Conservation (phyloP, 2,888 invertebrate genomes). For the Mantis religiosa region DNA sequence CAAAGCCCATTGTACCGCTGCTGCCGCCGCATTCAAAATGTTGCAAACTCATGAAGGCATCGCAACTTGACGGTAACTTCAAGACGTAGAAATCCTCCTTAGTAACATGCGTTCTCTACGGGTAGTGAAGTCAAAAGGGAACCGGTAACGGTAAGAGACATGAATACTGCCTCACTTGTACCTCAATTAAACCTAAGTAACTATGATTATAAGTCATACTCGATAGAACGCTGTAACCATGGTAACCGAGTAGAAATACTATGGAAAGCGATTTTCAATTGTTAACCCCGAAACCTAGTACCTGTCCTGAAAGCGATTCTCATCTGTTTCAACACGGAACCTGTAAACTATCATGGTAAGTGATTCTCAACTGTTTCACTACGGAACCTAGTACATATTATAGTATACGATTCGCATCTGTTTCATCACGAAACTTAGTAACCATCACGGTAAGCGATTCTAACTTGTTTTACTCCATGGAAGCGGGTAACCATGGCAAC, state of each 20-base stretch:
- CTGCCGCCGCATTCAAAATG: not conserved
- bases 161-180: too few species aligned
- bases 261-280: not conserved
- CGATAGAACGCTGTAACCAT: too few species aligned
- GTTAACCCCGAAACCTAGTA: not conserved
- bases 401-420: not conserved
- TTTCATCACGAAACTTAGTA: not conserved
- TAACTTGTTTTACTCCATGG: not conserved
- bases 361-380: not conserved
- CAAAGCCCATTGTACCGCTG: not conserved
- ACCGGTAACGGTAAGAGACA: too few species aligned
- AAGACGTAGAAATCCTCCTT: not conserved
- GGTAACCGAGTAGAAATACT: too few species aligned
- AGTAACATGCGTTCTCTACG: not conserved
- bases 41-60: not conserved
- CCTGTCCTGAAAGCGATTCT: not conserved
- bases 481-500: not conserved
- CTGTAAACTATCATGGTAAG: not conserved
- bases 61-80: not conserved
- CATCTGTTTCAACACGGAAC: not conserved
- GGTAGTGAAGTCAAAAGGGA: not conserved
- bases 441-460: not conserved
- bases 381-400: not conserved
- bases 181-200: not conserved
- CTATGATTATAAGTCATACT: not conserved